Evolutionary conservation across 2,888 invertebrate species (phyloP), one percentile per base, ranked within the genome.

Genomic region (Slavum lentiscoides): DNA sequence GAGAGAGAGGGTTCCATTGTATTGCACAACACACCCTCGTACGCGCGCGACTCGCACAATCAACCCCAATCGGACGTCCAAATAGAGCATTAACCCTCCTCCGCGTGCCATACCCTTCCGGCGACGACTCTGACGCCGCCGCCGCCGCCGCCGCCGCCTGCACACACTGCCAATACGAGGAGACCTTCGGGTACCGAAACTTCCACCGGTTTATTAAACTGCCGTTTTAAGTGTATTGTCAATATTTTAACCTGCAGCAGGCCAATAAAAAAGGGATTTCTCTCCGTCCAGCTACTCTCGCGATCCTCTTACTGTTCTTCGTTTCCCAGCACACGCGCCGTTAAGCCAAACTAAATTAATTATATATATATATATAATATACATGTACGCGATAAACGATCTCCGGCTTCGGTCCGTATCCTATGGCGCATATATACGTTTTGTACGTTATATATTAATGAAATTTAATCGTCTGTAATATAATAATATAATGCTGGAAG

Each of bases 51-150:
- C 82, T 84, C 81, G 82, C 82, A 83, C 84, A 83, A 84, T 84
- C 82, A 82, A 76, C 81, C 83, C 83, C 83, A 84, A 84, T 84
- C 83, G 84, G 84, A 84, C 84, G 84, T 83, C 84, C 84, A 84
- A 83, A 84, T 83, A 83, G 83, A 82, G 81, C 76, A 83, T 83
- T 83, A 85, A 85, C 86, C 85, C 81, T 68, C 84, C 84, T 13
- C 85, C 84, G 84, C 84, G 55, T 21, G 37, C 53, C 37, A 30
- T 30, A 55, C 62, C 49, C 30, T 19, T 23, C 49, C 66, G 43
- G 9, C 66, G 55, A 58, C 66, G 55, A 58, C 72, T 8, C 43
- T 17, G n/a, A 13, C 70, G 49, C 43, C 59, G 49, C 43, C 59
- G 75, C 7, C 23, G 67, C n/a, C 59, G 55, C 55, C 64, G 66